These are phyloP conservation scores for Nephotettix cincticeps DNA, from an alignment of 1,140 invertebrate genomes.

Conservation along the genomic window DNA sequence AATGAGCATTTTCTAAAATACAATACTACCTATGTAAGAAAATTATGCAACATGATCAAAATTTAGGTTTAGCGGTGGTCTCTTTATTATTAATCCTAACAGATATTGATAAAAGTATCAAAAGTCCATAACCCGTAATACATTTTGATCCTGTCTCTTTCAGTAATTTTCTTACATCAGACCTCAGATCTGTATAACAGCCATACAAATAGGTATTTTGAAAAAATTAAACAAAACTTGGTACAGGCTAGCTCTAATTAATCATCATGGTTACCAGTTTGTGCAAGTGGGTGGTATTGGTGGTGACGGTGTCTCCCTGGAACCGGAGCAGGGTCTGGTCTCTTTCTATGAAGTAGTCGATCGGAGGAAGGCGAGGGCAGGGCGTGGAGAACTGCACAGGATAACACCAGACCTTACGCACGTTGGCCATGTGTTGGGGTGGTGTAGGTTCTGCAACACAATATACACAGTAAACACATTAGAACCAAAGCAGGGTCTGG, in stretches of 20 bases:
- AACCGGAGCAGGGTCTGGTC: conserved; percentile 83
- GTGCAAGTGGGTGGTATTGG: conserved; percentile 86
- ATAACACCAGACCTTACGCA: too few relatives aligned
- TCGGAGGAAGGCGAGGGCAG: conserved; percentile 80
- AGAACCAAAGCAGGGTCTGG: too few relatives aligned
- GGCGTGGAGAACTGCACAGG: conserved; percentile 88
- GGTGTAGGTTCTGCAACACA: too few relatives aligned
- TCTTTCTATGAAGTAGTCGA: too few relatives aligned
- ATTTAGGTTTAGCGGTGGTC: too few relatives aligned
- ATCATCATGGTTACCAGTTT: conserved; percentile 64
- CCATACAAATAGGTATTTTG: background rate
- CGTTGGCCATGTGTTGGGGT: too few relatives aligned
- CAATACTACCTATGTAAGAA: too few relatives aligned
- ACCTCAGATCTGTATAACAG: background rate
- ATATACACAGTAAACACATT: too few relatives aligned
- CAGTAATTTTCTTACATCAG: background rate
- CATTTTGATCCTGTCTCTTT: background rate
- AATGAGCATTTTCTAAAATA: too few relatives aligned
- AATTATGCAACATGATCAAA: too few relatives aligned
- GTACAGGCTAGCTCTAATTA: background rate
- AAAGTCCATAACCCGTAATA: background rate
- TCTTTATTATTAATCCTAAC: background rate
- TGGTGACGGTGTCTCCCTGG: conserved; percentile 80
- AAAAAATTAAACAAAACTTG: background rate
- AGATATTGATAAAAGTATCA: background rate